These are phyloP conservation scores for Chromis chromis DNA, from an alignment of 2,797 vertebrate genomes.

Conservation along the genomic window DNA sequence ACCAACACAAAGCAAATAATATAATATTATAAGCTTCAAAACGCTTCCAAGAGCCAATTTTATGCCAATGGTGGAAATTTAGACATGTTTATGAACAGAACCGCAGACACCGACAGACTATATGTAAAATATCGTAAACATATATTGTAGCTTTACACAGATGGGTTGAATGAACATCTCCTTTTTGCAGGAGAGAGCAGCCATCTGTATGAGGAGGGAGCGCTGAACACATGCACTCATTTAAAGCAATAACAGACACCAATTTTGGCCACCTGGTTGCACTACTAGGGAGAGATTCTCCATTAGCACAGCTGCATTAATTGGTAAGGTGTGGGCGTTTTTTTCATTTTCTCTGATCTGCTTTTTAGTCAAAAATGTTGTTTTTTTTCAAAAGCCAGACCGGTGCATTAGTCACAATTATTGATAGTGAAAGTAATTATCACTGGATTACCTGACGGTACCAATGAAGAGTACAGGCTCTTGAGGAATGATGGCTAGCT, in stretches of 20 bases:
- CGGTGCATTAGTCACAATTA: conserved; percentile 6
- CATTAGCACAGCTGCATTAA: conserved; percentile 9
- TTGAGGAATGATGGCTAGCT: conserved; percentile 90
- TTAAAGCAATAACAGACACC: conserved; percentile 12
- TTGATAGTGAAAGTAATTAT: conserved; percentile 29
- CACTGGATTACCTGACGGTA: conserved; percentile 84
- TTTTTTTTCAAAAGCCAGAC: not conserved
- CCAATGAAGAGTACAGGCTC: conserved; percentile 91
- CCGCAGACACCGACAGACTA: conserved; percentile 3
- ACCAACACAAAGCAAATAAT: conserved; percentile 1
- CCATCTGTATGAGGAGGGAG: not conserved
- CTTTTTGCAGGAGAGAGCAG: not conserved
- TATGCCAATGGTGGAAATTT: conserved; percentile 7
- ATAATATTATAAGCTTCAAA: not conserved
- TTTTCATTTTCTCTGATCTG: conserved; percentile 6
- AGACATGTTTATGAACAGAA: not conserved
- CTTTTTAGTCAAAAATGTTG: conserved; percentile 1
- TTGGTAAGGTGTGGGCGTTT: not conserved
- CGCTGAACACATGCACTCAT: not conserved
- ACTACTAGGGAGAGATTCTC: conserved; percentile 16
- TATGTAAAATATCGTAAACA: not conserved
- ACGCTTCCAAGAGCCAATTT: not conserved
- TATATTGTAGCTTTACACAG: not conserved
- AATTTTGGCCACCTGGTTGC: conserved; percentile 16
- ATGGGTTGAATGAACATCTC: not conserved